Conservation (phyloP, 2,797 vertebrate genomes). For the Podarcis siculus region DNA sequence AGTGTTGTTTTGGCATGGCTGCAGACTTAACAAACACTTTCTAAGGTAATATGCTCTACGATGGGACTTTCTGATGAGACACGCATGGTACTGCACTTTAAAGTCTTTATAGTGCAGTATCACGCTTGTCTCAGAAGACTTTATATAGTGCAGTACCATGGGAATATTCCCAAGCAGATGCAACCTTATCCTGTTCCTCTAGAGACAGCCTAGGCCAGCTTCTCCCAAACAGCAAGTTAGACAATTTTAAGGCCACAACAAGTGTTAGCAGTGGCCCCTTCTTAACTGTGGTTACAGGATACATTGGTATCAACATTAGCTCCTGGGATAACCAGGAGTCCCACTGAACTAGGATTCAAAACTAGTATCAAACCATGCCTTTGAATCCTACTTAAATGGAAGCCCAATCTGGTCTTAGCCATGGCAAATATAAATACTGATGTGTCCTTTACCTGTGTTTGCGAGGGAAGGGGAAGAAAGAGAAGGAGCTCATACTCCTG, state of each 20-base stretch:
- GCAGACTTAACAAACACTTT: not conserved
- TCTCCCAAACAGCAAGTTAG: too few species aligned
- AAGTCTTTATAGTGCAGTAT: not conserved
- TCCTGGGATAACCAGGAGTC: not conserved
- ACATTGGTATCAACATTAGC: not conserved
- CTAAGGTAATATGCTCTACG: too few species aligned
- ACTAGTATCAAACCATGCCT: not conserved
- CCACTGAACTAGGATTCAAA: not conserved
- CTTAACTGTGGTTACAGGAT: not conserved
- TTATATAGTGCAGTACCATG: too few species aligned
- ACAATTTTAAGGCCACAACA: not conserved
- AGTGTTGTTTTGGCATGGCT: not conserved
- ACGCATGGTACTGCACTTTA: not conserved
- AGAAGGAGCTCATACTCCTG: not conserved
- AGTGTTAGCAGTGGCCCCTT: not conserved
- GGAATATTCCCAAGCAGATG: not conserved
- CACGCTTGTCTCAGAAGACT: too few species aligned
- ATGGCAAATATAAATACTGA: not conserved
- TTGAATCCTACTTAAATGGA: not conserved
- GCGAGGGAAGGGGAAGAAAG: not conserved
- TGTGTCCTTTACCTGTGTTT: not conserved
- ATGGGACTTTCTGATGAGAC: not conserved
- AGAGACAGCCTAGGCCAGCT: not conserved
- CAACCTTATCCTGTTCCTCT: not conserved
- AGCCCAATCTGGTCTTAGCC: not conserved